These are phyloP conservation scores for Drepana arcuata DNA, from an alignment of 1,140 invertebrate species.

Conservation along the genomic window DNA sequence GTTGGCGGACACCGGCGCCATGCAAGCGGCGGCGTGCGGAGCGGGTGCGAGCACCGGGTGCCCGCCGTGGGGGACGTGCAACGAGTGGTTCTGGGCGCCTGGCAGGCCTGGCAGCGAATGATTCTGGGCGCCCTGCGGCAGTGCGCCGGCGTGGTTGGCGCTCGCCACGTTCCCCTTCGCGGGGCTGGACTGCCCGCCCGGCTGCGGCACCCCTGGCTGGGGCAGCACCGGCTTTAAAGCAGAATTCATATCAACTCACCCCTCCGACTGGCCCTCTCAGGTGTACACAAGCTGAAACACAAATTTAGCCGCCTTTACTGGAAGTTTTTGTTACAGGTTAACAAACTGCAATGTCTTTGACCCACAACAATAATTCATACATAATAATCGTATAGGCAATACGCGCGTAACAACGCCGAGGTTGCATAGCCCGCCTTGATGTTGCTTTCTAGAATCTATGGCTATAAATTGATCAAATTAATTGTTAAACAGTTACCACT, in stretches of 20 bases:
- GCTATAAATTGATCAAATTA: constrained; percentile 13
- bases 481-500: constrained; percentile 46
- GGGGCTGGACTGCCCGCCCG: constrained; percentile 54
- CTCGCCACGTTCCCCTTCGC: constrained; percentile 52
- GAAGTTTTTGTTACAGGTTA: constrained; percentile 43
- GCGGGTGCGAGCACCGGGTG: constrained; percentile 41
- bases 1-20: constrained; percentile 57
- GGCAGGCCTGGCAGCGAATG: constrained; percentile 22
- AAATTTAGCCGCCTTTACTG: constrained; percentile 37
- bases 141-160: constrained; percentile 45
- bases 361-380: constrained; percentile 69
- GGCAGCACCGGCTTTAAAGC: constrained; percentile 71
- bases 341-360: constrained; percentile 62
- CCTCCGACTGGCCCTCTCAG: constrained; percentile 25
- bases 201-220: constrained; percentile 60
- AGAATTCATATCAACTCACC: constrained; percentile 68
- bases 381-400: constrained; percentile 49
- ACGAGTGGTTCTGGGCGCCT: neutral
- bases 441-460: constrained; percentile 14
- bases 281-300: constrained; percentile 47
- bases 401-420: constrained; percentile 58
- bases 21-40: constrained; percentile 48
- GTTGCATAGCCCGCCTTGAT: constrained; percentile 32
- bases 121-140: constrained; percentile 53
- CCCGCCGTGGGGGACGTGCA: constrained; percentile 8